Base-by-base conservation (phyloP, 53 echinoderm and acorn worm species). In the Holothuria leucospilota region DNA sequence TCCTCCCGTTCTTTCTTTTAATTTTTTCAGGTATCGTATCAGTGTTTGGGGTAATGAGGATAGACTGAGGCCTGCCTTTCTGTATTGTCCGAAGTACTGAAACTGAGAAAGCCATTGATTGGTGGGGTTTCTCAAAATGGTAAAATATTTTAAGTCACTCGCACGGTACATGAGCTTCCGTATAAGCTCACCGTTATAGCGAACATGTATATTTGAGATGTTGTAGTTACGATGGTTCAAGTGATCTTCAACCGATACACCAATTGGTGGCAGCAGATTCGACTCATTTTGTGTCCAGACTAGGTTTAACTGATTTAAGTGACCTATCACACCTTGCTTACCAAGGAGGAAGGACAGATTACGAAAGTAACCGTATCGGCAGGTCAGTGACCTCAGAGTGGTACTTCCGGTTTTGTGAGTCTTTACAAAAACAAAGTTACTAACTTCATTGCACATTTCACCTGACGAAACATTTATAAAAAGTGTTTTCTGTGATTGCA, bases 351-450 rank as follows among this genome's bases (percentile, higher is more conserved):
- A 89, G 3, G 92, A 92, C 21, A 92, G 49, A n/a, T 82, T 81
- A 0, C 77, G 71, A 52, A 40, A 59, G 34, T 71, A 89, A 5
- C 89, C 92, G 63, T 63, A 92, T 7, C 89, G 89, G 68, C 86
- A 81, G 6, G 90, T 67, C 5, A 92, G 29, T 25, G 67, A 69
- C 12, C 68, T 21, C 27, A 92, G 16, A 11, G 92, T 92, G 15
- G 92, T 92, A 51, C 92, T 86, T 13, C 89, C 92, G 2, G 92
- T 92, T 62, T 92, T 92, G 72, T 88, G 92, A 1, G 89, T 92
- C 46, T 92, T 92, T 41, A 89, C 68, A 41, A 89, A 92, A 20
- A 79, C 88, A 30, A 92, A 68, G 62, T 92, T 92, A 27, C 56
- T 59, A 27, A 51, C 59, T 59, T 78, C 78, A 14, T 51, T 52